Evolutionary conservation across 2,113 vertebrate genomes (phyloP).

Genomic region (Antigone vipio): DNA sequence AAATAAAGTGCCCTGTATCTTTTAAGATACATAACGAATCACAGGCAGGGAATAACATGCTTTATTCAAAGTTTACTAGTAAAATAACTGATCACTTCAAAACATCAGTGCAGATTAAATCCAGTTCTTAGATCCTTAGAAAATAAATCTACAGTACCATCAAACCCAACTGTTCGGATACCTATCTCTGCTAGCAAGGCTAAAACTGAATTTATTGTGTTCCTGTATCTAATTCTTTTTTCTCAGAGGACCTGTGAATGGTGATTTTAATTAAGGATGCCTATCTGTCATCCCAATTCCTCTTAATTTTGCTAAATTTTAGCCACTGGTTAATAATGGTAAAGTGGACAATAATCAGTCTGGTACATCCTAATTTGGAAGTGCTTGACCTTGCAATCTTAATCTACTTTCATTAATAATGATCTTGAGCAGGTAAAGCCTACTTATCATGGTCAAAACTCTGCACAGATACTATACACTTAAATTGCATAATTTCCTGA

Average conservation of each 20-base stretch:
- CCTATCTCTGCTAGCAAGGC: not conserved
- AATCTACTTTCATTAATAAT: not conserved
- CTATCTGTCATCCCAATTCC: not conserved
- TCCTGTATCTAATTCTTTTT: not conserved
- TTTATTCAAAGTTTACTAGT: not conserved
- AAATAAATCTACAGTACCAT: not conserved
- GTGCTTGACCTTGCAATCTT: not conserved
- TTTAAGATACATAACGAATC: not conserved
- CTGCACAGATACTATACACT: not conserved
- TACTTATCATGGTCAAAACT: not conserved
- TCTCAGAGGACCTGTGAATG: not conserved
- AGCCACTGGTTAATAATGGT: not conserved
- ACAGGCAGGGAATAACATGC: not conserved
- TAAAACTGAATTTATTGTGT: not conserved
- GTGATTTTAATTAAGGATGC: not conserved
- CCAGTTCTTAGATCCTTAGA: not conserved
- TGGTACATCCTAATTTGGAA: not conserved
- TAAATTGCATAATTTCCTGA: not conserved
- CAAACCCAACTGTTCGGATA: not conserved
- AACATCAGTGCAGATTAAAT: not conserved
- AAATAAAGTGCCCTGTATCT: not conserved
- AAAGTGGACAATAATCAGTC: not conserved
- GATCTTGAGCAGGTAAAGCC: not conserved
- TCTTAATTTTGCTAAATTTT: not conserved
- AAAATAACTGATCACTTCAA: not conserved